Evolutionary conservation across 2,797 vertebrate species (phyloP).

Genomic region (Lithobates pipiens): DNA sequence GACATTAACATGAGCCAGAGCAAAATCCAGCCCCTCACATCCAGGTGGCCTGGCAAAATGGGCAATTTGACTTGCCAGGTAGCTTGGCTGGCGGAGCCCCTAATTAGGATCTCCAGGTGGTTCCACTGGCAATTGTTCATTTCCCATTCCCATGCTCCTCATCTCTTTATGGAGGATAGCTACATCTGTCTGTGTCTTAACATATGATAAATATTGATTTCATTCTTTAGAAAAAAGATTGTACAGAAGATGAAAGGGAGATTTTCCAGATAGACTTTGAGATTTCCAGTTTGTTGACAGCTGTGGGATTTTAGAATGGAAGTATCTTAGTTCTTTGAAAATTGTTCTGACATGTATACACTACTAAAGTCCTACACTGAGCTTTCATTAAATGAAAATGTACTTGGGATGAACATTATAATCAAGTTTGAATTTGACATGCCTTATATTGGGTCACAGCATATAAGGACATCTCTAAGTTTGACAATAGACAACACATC

Average conservation of each 20-base stretch:
- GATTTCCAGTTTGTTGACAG: background rate
- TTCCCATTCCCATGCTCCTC: conserved; percentile 12
- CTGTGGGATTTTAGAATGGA: conserved; percentile 17
- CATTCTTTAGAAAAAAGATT: conserved; percentile 27
- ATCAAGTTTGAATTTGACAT: background rate
- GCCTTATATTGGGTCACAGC: background rate
- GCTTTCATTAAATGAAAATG: background rate
- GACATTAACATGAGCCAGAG: conserved; percentile 12
- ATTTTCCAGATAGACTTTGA: background rate
- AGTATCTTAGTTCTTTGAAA: background rate
- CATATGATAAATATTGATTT: conserved; percentile 38
- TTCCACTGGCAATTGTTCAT: conserved; percentile 38
- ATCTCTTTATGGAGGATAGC: conserved; percentile 27
- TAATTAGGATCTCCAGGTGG: conserved; percentile 62
- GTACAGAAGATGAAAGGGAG: conserved; percentile 10
- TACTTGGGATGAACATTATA: background rate
- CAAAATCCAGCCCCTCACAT: conserved; percentile 9
- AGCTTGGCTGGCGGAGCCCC: conserved; percentile 51
- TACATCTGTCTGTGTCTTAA: conserved; percentile 43
- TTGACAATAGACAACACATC: background rate
- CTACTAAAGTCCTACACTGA: background rate
- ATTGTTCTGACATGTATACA: background rate
- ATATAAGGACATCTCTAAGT: background rate
- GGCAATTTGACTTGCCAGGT: conserved; percentile 49
- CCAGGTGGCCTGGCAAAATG: conserved; percentile 59